Evolutionary conservation across 2,888 invertebrate species (phyloP), one percentile per base, ranked within the genome.

Genomic region (Sesia bembeciformis): DNA sequence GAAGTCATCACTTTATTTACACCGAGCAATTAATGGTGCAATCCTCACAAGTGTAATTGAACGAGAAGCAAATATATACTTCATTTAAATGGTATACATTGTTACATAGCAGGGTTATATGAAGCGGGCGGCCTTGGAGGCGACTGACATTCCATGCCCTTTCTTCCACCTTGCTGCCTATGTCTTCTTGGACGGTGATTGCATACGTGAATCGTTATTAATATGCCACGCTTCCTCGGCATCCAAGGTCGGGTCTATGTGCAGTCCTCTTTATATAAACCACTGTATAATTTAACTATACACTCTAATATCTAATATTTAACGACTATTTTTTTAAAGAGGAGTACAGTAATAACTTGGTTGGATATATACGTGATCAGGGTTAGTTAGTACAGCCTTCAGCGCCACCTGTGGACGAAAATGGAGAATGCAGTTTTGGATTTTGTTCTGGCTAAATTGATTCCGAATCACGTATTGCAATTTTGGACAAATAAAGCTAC

Each of bases 81-180:
- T 74, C 66, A 67, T 58, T 57, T 64, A 58, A 60, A 40, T 38
- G n/a, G 52, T 52, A 50, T 39, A 4, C 38, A 50, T 38, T 39
- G 38, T 23, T 39, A 50, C 38, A 50, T 64, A 60, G 74, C 60
- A 58, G 77, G 71, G 54, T 80, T 74, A 78, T 78, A 77, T 65
- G 39, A 61, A 72, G 72, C 62, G 67, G 77, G 61, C 64, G 79
- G 73, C 86, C 85, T 87, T 85, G 83, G 70, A 58, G 57, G 57
- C 70, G 70, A 64, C 75, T 82, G 78, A 78, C 84, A 84, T 84
- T 78, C 83, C 83, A 78, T 84, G 87, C 82, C 86, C 86, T 88
- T 88, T 82, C 82, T 81, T 88, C 87, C 83, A 86, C 87, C 83
- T 84, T 82, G 81, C 78, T 79, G 77, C 66, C 77, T 80, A 82